Percentiles rank a stretch among this genome's conserved stretches.
Evolutionary conservation across 2,888 invertebrate genomes (phyloP).

Genomic region (Tricholauxania praeusta): DNA sequence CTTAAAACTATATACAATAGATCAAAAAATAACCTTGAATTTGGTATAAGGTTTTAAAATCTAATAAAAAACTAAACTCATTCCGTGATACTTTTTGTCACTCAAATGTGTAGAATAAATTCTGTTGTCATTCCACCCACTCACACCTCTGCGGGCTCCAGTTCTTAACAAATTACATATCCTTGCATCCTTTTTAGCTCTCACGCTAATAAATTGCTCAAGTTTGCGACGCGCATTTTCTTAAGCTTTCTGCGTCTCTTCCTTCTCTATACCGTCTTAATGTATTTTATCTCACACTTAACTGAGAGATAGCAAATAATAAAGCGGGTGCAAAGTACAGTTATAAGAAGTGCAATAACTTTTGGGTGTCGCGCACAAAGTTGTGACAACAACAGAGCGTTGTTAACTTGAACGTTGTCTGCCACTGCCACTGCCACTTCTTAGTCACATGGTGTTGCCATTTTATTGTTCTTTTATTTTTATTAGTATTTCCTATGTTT

Average conservation of each 20-base stretch:
- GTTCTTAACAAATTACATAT: too few relatives aligned
- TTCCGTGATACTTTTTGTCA: too few relatives aligned
- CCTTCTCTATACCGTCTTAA: not conserved
- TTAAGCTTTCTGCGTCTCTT: not conserved
- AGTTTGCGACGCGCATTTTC: slow-evolving; percentile 15
- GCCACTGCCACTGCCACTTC: not conserved
- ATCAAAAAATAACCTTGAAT: too few relatives aligned
- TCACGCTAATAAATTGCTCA: slow-evolving; percentile 30
- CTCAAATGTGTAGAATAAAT: too few relatives aligned
- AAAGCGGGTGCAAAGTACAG: slow-evolving; percentile 20
- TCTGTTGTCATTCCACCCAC: too few relatives aligned
- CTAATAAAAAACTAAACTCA: too few relatives aligned
- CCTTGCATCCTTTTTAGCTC: slow-evolving; percentile 21
- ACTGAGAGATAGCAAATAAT: slow-evolving; percentile 22
- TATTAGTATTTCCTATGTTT: too few relatives aligned
- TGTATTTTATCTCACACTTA: not conserved
- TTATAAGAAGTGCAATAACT: slow-evolving; percentile 28
- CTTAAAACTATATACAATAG: too few relatives aligned
- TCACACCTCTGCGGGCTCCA: too few relatives aligned
- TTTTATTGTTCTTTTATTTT: not conserved
- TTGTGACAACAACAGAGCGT: not conserved
- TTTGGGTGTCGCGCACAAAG: slow-evolving; percentile 21
- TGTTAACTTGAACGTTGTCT: too few relatives aligned
- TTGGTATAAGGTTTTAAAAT: too few relatives aligned
- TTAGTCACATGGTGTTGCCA: not conserved